Evolutionary conservation across 1,140 invertebrate genomes (phyloP), one percentile per base, ranked within the genome.

Genomic region (Drosophila pallidifrons): DNA sequence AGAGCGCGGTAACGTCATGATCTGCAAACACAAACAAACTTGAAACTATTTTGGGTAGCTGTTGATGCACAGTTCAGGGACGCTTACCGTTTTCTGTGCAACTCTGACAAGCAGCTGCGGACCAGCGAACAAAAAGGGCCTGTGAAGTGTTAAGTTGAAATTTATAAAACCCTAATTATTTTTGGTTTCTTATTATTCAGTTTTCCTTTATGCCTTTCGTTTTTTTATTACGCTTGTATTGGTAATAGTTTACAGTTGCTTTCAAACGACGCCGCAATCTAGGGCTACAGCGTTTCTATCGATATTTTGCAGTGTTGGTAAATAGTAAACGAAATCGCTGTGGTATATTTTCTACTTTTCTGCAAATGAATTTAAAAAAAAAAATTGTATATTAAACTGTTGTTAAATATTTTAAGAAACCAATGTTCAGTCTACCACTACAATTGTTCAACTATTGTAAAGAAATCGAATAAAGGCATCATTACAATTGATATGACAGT

Each of bases 201-300:
- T 28, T 75, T 58, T 68, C 15, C 76, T 79, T 72, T 79, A 57
- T 77, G 55, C 41, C 35, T 73, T 28, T 67, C 41, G 47, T 63
- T 68, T 66, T 66, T 32, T 13, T 2, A 13, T 68, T 61, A 65
- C 51, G 83, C 51, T 87, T 64, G 83, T 88, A 46, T 83, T 88
- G 57, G 80, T 82, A 87, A 72, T 87, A 87, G 77, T 88, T 86
- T 86, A 86, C 82, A 88, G 82, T 87, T 87, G 86, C 72, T 88
- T 87, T 87, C 85, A 88, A 87, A 88, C 75, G 83, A 87, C 83
- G 83, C 83, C 83, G 79, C 75, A 77, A 80, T 66, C 68, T 63
- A 86, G 82, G 82, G 82, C 75, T 82, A 46, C 69, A 43, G 15
- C 43, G 15, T 25, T n/a, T 54, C 59, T 71, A 30, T 55, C 43